Evolutionary conservation across 1,140 invertebrate genomes (phyloP).

Genomic region (Tetragnatha versicolor): DNA sequence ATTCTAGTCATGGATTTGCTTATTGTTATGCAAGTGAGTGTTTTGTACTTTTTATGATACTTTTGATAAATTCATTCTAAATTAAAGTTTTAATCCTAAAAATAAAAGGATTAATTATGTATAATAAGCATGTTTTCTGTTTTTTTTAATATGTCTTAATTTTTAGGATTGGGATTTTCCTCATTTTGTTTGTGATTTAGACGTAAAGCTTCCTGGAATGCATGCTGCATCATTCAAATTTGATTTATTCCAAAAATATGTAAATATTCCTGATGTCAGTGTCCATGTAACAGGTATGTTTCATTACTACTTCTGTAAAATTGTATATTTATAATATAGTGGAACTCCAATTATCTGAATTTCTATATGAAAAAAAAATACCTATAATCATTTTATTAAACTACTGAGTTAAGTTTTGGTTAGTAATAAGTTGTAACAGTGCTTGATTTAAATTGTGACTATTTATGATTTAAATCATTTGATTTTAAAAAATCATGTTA

Average conservation of each 20-base stretch:
- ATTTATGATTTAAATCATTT: too few relatives aligned
- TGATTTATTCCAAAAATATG: conserved; percentile 61
- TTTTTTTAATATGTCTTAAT: conserved; percentile 27
- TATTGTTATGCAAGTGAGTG: conserved; percentile 69
- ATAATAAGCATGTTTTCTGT: neutral
- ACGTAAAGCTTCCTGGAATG: conserved; percentile 69
- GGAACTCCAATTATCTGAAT: too few relatives aligned
- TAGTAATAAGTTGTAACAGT: too few relatives aligned
- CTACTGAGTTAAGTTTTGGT: too few relatives aligned
- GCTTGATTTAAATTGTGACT: too few relatives aligned
- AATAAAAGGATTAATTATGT: neutral
- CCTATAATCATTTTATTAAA: too few relatives aligned
- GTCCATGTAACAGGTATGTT: conserved; percentile 65
- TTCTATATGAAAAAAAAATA: too few relatives aligned
- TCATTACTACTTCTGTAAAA: too few relatives aligned
- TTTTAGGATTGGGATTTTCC: conserved; percentile 71
- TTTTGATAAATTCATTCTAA: neutral
- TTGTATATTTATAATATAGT: too few relatives aligned
- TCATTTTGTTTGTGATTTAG: conserved; percentile 69
- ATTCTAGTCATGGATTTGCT: conserved; percentile 70
- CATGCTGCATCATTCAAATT: conserved; percentile 66
- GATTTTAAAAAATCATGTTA: too few relatives aligned
- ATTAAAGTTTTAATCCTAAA: neutral
- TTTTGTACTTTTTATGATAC: conserved; percentile 1
- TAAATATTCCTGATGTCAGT: conserved; percentile 60